A percentile compares a stretch with the other conserved stretches of the same genome.
Evolutionary conservation across 2,113 vertebrate genomes (phyloP).

Genomic region (Sula dactylatra): DNA sequence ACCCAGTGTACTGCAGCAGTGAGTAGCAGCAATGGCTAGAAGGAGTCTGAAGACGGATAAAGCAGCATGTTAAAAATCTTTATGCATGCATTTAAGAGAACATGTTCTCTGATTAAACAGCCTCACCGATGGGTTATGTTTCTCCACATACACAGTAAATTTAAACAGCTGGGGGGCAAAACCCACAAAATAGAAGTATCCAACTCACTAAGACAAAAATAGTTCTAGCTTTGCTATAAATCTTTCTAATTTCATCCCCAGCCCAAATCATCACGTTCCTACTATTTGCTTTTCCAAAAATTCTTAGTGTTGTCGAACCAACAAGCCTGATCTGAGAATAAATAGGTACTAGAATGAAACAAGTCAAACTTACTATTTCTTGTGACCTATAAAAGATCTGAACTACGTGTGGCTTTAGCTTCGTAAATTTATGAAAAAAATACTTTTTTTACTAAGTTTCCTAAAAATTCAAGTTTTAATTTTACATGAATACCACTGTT

Average conservation of each 20-base stretch:
- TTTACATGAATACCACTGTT: neutral
- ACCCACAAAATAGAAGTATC: neutral
- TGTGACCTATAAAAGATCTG: neutral
- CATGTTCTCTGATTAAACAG: neutral
- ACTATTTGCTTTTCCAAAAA: neutral
- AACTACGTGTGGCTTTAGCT: neutral
- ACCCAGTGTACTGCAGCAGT: rapidly evolving
- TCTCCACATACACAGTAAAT: neutral
- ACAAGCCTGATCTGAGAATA: neutral
- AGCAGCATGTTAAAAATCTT: neutral
- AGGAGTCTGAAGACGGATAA: neutral
- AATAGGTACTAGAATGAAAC: neutral
- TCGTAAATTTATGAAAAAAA: neutral
- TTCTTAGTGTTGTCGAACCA: neutral
- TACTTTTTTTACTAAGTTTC: neutral
- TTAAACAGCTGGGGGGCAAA: neutral
- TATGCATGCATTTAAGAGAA: neutral
- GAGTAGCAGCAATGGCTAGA: rapidly evolving
- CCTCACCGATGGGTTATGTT: neutral
- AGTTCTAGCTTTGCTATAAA: neutral
- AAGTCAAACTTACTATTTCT: neutral
- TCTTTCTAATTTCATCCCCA: neutral
- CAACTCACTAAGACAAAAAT: neutral
- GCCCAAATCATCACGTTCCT: neutral
- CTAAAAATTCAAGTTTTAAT: neutral